These are phyloP conservation scores for Dipodomys spectabilis DNA, from an alignment of 2,113 vertebrate species.

Conservation along the genomic window DNA sequence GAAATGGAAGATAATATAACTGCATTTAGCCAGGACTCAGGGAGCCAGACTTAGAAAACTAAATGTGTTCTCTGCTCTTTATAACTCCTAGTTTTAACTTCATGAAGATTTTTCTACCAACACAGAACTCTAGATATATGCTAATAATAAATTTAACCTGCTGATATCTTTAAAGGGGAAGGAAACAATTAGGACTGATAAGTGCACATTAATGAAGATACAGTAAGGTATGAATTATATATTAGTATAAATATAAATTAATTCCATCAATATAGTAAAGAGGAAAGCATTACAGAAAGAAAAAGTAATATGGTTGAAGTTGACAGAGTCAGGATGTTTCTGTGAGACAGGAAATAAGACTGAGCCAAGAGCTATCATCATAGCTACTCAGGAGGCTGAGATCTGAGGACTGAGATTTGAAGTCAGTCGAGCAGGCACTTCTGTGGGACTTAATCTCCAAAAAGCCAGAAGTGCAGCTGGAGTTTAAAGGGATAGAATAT, in stretches of 20 bases:
- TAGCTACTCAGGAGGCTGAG: no score
- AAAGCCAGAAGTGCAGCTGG: no score
- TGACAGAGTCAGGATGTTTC: not conserved
- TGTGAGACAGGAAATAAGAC: not conserved
- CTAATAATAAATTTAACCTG: conserved; percentile 39
- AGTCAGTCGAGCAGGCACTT: no score
- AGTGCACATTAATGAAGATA: conserved; percentile 21
- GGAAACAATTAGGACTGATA: conserved; percentile 42
- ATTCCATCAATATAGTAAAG: conserved; percentile 27
- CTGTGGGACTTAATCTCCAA: no score
- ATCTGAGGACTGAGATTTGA: no score
- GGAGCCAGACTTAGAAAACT: conserved; percentile 35
- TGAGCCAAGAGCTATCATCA: no score
- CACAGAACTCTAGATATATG: not conserved
- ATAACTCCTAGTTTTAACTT: not conserved
- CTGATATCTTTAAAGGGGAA: conserved; percentile 44
- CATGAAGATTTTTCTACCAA: not conserved
- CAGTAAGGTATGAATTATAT: conserved; percentile 34
- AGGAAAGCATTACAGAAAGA: not conserved
- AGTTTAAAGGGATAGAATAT: no score
- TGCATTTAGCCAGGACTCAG: not conserved
- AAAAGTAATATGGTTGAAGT: not conserved
- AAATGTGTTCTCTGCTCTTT: not conserved
- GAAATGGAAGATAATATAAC: conserved; percentile 15
- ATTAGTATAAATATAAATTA: conserved; percentile 42